phyloP scores from a whole-genome alignment of 2,797 vertebrate genomes.

The Synanceia verrucosa region DNA sequence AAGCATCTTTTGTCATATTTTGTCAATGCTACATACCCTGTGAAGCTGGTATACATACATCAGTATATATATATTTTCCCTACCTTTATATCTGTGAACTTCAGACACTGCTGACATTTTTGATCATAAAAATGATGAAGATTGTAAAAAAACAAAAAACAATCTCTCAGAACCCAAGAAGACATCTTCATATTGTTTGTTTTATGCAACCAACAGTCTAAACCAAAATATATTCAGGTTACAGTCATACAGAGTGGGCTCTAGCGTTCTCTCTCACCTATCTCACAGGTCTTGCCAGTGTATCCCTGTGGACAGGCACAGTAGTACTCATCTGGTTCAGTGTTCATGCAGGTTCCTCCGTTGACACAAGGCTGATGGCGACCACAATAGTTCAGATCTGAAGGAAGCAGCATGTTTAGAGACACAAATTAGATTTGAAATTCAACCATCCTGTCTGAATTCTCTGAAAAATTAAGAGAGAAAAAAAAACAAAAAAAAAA shows the following conservation, averaged over 20 bases:
- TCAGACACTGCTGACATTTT: background rate
- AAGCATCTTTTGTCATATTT: background rate
- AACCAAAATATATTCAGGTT: background rate
- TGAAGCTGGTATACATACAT: background rate
- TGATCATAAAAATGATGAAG: background rate
- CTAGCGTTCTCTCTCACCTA: conserved; percentile 66
- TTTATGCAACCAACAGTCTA: background rate
- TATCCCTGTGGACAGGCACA: conserved; percentile 93
- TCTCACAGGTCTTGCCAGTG: conserved; percentile 93
- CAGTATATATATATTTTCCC: no score
- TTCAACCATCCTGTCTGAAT: background rate
- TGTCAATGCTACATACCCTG: no score
- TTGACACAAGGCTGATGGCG: conserved; percentile 93
- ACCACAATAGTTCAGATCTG: conserved; percentile 97
- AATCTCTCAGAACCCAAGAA: background rate
- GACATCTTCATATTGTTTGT: background rate
- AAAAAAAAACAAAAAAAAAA: no score
- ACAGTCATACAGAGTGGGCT: background rate
- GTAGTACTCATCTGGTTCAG: conserved; percentile 90
- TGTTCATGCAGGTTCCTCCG: conserved; percentile 94
- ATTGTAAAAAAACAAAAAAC: background rate
- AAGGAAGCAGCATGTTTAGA: background rate
- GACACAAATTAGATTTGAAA: background rate
- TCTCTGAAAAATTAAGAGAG: background rate
- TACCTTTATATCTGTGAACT: background rate